Base-by-base conservation (phyloP, 2,113 vertebrate genomes). In the Noctilio leporinus region DNA sequence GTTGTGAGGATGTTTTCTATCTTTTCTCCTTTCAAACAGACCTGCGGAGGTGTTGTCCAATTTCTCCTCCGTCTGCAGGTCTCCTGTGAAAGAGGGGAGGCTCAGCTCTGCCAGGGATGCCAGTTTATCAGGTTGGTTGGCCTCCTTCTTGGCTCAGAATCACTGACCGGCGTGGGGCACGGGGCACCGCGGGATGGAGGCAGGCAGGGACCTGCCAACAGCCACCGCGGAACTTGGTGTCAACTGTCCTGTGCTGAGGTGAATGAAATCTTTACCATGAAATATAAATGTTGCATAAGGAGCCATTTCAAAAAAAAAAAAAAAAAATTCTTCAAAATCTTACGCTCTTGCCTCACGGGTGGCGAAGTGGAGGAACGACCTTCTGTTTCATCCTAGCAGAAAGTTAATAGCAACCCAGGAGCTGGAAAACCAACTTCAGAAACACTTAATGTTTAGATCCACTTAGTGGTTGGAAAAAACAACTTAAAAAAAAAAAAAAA, bases 391-490 rank as follows among this genome's bases (percentile, higher is more conserved):
- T 97, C 97, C 97, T 92, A 93, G 96, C 55, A 95, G 91, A 98
- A 97, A 98, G 95, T 95, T 98, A 98, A 98, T 96, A 98, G 97
- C 94, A 97, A 96, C 88, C 96, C 78, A 94, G 97, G 96, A 98
- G 97, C 97, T 98, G 98, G 97, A 98, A 98, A 98, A 96, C 97
- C 97, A 95, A 97, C 97, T 97, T 97, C 97, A 98, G 98, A 98
- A 98, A 98, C 96, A 80, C 96, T 98, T 98, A 98, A 98, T 98
- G 97, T 98, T 98, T 98, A 98, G 98, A 98, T 98, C 97, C 97
- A 98, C 98, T 98, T 98, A 98, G 98, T 97, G 98, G 98, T 98
- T 98, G 98, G 98, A 98, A 98, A 98, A 98, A 98, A 98, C 97
- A 98, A 98, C 98, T 91, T 85, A 22, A 49, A 5, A 78, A 78